Evolutionary conservation across 2,888 invertebrate genomes (phyloP), one percentile per base, ranked within the genome.

Genomic region (Mayetiola destructor): DNA sequence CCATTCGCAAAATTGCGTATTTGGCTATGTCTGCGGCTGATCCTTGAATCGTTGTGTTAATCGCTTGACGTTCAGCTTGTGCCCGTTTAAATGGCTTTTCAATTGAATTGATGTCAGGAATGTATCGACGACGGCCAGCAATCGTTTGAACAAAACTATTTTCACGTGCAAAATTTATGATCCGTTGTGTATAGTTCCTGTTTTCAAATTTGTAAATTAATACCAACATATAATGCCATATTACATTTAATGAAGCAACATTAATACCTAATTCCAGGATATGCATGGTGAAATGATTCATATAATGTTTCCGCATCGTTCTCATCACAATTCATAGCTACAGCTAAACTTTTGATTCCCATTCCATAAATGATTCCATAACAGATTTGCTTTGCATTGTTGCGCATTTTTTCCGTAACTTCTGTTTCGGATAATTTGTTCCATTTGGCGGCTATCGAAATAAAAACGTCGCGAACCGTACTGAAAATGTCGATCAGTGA

Each of bases 331-430:
- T 82, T 81, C 35, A 97, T 75, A 61, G 84, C 81, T 59, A 88
- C 86, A 0, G 87, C 81, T 30, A 99, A 74, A 0, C 88, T 79
- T 65, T 80, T 86, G 59, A 80, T 77, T 2, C 96, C 93, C 85
- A 97, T 97, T 8, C 97, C 99, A 69, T 99, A 99, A 58, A 99
- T 85, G 65, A 99, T 91, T 6, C 93, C 96, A 72, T 97, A 97
- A 68, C 93, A 93, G 30, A 96, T 80, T 73, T 92, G 84, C 71
- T 95, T 94, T 4, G 93, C 87, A 66, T 85, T 84, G 66, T 92
- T 88, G 52, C 96, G 77, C 63, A 89, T 76, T 58, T 80, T 78
- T 58, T 84, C 81, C 37, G 84, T 82, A 0, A 96, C 84, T 79
- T 82, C 84, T 4, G 77, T 71, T 62, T 81, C 79, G 0, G 77